phyloP scores from a whole-genome alignment of 2,888 invertebrate genomes.

The Carpatolechia fugitivella region DNA sequence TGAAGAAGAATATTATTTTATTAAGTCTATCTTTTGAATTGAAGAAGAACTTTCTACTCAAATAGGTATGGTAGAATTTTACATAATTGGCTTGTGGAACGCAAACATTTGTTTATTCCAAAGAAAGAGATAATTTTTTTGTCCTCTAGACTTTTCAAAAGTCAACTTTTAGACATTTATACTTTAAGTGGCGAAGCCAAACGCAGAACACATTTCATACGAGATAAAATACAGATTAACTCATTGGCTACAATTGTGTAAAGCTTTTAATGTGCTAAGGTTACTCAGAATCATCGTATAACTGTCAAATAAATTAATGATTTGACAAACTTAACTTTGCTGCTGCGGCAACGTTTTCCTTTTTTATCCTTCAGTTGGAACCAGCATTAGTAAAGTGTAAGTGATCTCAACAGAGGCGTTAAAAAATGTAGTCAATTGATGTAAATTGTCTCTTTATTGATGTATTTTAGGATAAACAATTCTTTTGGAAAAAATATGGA shows the following conservation, averaged over 20 bases:
- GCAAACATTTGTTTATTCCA: background rate
- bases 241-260: conserved; percentile 11
- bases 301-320: conserved; percentile 14
- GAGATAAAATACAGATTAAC: conserved; percentile 11
- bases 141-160: background rate
- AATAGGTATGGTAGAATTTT: background rate
- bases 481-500: too few species aligned
- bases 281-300: conserved; percentile 14
- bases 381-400: background rate
- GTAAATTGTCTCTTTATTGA: background rate
- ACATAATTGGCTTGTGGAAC: background rate
- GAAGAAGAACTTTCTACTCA: too few species aligned
- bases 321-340: conserved; percentile 5
- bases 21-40: too few species aligned
- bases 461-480: background rate
- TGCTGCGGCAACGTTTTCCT: background rate
- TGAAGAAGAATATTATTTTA: too few species aligned
- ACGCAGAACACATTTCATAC: conserved; percentile 4
- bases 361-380: background rate
- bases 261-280: conserved; percentile 10
- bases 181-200: background rate
- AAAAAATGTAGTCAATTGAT: conserved; percentile 11
- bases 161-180: background rate
- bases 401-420: conserved; percentile 6
- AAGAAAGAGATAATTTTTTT: background rate